Evolutionary conservation across 2,113 vertebrate species (phyloP).

Genomic region (Osmerus eperlanus): DNA sequence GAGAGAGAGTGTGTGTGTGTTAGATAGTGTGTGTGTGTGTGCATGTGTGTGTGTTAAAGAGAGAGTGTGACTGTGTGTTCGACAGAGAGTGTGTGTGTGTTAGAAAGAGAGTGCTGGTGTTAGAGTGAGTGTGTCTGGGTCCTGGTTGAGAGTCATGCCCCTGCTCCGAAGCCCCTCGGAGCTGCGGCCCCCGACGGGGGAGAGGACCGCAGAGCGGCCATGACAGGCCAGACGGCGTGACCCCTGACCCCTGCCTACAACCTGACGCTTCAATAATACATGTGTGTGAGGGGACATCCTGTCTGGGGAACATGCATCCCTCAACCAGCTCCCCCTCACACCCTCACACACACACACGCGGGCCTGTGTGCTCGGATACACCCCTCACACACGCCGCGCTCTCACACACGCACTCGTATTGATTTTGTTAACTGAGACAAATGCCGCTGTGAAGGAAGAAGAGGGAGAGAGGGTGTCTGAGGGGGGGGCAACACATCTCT

Average conservation of each 20-base stretch:
- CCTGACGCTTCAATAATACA: conserved; percentile 68
- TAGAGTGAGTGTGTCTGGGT: conserved; percentile 1
- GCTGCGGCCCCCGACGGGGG: conserved; percentile 5
- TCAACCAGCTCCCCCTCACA: conserved; percentile 8
- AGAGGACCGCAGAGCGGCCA: conserved; percentile 22
- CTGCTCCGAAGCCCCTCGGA: background rate
- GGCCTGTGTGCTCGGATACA: background rate
- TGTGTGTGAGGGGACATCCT: conserved; percentile 10
- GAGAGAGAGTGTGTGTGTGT: background rate
- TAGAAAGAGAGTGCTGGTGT: background rate
- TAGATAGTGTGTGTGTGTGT: background rate
- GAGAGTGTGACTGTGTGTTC: background rate
- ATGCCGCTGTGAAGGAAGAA: conserved; percentile 44
- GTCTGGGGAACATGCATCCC: conserved; percentile 47
- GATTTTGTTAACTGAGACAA: conserved; percentile 77
- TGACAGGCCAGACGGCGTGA: conserved; percentile 61
- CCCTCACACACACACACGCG: conserved; percentile 19
- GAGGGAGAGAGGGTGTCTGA: background rate
- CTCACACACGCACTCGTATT: conserved; percentile 64
- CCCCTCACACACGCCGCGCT: conserved; percentile 6
- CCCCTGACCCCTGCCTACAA: conserved; percentile 63
- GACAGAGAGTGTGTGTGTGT: conserved; percentile 1
- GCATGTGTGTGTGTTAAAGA: background rate
- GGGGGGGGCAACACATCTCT: no score
- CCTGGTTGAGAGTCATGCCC: background rate